A percentile compares a stretch with the other conserved stretches of the same genome.
phyloP scores from a whole-genome alignment of 2,113 vertebrate genomes.

The Haplochromis burtoni region DNA sequence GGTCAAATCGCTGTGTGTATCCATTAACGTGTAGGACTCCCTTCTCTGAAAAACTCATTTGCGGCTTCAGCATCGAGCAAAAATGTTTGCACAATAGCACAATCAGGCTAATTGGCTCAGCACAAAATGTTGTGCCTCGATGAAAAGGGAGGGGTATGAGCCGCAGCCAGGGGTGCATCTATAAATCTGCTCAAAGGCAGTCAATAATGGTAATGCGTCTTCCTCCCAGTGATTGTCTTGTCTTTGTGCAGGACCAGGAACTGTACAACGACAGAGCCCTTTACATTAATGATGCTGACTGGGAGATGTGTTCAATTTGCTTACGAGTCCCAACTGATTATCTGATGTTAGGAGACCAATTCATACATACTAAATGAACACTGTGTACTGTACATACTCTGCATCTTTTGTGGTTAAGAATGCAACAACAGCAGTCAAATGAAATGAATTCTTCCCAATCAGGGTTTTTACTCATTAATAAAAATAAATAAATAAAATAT shows the following conservation, averaged over 20 bases:
- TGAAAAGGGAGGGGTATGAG: background rate
- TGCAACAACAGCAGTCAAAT: background rate
- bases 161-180: background rate
- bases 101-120: constrained; percentile 37
- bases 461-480: background rate
- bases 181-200: constrained; percentile 27
- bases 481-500: background rate
- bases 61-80: background rate
- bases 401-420: background rate
- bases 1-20: background rate
- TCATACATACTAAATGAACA: background rate
- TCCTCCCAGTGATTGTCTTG: constrained; percentile 30
- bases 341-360: background rate
- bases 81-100: constrained; percentile 20
- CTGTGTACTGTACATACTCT: background rate
- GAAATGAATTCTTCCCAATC: constrained; percentile 4
- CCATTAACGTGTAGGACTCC: background rate
- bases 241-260: constrained; percentile 22
- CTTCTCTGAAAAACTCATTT: background rate
- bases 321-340: background rate
- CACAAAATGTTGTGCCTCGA: background rate
- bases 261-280: background rate
- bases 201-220: constrained; percentile 30
- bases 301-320: constrained; percentile 3
- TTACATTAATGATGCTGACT: background rate